Conservation (phyloP, 2,113 vertebrate genomes). For the Rhinolophus sinicus region DNA sequence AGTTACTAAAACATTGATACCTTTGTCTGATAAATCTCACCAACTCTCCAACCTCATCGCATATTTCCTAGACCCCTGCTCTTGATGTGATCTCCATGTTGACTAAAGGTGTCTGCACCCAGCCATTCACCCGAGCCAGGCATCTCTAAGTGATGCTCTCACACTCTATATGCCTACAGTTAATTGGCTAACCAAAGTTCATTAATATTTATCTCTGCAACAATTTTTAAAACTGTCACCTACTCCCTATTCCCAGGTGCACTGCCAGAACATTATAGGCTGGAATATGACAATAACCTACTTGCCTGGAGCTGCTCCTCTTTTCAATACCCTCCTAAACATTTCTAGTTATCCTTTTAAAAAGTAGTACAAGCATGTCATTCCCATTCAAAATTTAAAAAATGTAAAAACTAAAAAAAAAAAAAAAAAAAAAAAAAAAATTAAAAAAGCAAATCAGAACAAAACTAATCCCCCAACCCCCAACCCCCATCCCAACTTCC, state of each 20-base stretch:
- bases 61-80: not conserved
- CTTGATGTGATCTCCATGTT: not conserved
- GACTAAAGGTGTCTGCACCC: not conserved
- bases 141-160: not conserved
- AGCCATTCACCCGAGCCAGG: not conserved
- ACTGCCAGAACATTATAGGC: not conserved
- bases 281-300: not conserved
- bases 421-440: too few relatives aligned
- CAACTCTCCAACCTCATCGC: not conserved
- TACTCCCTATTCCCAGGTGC: not conserved
- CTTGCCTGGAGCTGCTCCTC: not conserved
- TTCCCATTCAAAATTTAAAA: not conserved
- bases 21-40: not conserved
- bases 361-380: not conserved
- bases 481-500: not conserved
- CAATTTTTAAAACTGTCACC: not conserved
- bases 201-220: not conserved
- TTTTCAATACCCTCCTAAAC: not conserved
- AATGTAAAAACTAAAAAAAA: not conserved
- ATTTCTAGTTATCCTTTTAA: not conserved
- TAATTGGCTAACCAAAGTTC: not conserved
- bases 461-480: not conserved
- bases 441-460: not conserved
- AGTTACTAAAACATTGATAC: not conserved
- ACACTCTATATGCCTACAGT: too few relatives aligned